phyloP scores from a whole-genome alignment of 2,888 invertebrate species.

The Apodemia hepburni region DNA sequence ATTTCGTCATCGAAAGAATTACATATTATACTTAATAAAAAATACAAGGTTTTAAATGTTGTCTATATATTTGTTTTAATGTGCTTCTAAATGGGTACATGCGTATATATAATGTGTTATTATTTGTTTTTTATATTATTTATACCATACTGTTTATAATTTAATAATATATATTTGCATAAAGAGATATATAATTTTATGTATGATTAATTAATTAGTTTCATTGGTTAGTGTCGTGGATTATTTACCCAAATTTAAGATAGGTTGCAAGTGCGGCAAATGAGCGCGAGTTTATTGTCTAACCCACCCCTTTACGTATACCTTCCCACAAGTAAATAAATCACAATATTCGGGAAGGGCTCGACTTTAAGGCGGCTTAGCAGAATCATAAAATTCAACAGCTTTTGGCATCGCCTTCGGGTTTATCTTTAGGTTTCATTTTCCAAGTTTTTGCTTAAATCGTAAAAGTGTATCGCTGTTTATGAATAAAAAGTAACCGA shows the following conservation, averaged over 20 bases:
- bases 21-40: too few species aligned
- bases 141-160: too few species aligned
- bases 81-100: too few species aligned
- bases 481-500: conserved; percentile 72
- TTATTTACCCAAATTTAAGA: conserved; percentile 24
- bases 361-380: conserved; percentile 78
- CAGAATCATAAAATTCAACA: conserved; percentile 79
- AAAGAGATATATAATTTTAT: too few species aligned
- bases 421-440: conserved; percentile 70
- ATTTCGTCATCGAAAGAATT: too few species aligned
- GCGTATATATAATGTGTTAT: too few species aligned
- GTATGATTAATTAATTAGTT: background rate
- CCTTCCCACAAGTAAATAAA: conserved; percentile 77
- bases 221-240: conserved; percentile 14
- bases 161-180: too few species aligned
- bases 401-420: conserved; percentile 62
- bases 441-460: conserved; percentile 71
- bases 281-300: conserved; percentile 71
- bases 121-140: too few species aligned
- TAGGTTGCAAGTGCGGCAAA: conserved; percentile 28
- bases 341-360: conserved; percentile 80
- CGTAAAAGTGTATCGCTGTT: conserved; percentile 74
- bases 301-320: conserved; percentile 70
- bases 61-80: too few species aligned
- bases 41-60: too few species aligned